Evolutionary conservation across 2,888 invertebrate genomes (phyloP).

Genomic region (Erebia ligea): DNA sequence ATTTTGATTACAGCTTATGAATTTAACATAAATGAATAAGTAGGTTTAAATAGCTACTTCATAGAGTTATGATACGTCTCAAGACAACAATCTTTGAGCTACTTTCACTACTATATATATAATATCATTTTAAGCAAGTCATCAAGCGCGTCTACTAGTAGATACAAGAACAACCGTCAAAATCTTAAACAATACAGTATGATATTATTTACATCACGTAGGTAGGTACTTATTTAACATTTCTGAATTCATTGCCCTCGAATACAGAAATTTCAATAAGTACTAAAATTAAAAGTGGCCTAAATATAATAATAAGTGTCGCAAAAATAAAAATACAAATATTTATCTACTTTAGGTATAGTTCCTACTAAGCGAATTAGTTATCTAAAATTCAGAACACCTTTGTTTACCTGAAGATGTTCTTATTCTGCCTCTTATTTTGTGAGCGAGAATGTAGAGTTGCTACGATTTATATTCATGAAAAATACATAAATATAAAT

Average conservation of each 20-base stretch:
- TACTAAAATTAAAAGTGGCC: not conserved
- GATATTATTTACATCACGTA: not conserved
- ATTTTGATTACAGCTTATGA: not conserved
- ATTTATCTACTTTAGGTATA: not conserved
- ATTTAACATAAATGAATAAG: not conserved
- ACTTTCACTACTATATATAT: not conserved
- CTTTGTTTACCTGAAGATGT: not conserved
- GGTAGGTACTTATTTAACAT: slow-evolving; percentile 44
- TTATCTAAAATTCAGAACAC: not conserved
- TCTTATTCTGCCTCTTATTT: not conserved
- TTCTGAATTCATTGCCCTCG: slow-evolving; percentile 77
- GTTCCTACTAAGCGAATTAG: not conserved
- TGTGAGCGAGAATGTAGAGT: not conserved
- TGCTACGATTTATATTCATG: not conserved
- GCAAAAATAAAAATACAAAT: not conserved
- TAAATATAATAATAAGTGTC: not conserved
- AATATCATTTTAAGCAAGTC: not conserved
- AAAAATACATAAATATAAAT: not conserved
- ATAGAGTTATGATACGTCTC: too few species aligned
- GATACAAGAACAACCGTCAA: not conserved
- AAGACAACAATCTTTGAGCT: not conserved
- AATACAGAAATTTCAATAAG: slow-evolving; percentile 63
- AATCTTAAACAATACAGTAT: not conserved
- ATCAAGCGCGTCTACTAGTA: not conserved
- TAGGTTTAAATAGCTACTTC: too few species aligned